phyloP scores from a whole-genome alignment of 2,888 invertebrate genomes.

The Microplitis deprimator region DNA sequence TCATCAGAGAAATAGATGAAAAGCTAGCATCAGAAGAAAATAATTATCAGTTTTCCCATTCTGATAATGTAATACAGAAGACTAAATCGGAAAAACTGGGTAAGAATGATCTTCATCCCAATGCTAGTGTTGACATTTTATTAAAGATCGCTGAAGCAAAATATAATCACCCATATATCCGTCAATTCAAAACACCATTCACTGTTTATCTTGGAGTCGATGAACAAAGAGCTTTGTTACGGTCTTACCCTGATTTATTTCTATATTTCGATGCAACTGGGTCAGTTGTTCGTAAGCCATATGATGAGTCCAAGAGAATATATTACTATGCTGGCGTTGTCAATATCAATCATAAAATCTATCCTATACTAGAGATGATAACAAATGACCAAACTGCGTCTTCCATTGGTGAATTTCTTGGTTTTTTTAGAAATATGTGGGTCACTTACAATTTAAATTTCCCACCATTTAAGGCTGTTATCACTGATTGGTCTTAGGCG shows the following conservation, averaged over 20 bases:
- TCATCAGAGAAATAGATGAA: neutral
- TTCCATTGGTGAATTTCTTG: constrained; percentile 31
- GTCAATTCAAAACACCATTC: constrained; percentile 16
- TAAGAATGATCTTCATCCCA: neutral
- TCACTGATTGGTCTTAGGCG: constrained; percentile 41
- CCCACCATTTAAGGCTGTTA: constrained; percentile 38
- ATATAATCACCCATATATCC: neutral
- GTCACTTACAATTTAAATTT: constrained; percentile 25
- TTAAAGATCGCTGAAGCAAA: neutral
- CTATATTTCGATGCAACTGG: constrained; percentile 36
- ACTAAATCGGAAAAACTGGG: neutral
- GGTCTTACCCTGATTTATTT: constrained; percentile 12
- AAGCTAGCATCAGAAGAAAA: neutral
- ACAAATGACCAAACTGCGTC: constrained; percentile 36
- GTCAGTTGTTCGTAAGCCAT: constrained; percentile 26
- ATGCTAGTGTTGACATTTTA: neutral
- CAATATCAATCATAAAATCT: constrained; percentile 24
- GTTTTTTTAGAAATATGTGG: constrained; percentile 29
- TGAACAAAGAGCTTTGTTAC: constrained; percentile 34
- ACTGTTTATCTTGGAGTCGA: constrained; percentile 35
- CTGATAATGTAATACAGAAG: neutral
- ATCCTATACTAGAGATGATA: constrained; percentile 35
- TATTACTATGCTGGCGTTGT: constrained; percentile 39
- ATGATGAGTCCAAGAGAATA: constrained; percentile 26
- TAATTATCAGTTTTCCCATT: neutral